These are phyloP conservation scores for Musca vetustissima DNA, from an alignment of 1,140 invertebrate species.

Conservation along the genomic window DNA sequence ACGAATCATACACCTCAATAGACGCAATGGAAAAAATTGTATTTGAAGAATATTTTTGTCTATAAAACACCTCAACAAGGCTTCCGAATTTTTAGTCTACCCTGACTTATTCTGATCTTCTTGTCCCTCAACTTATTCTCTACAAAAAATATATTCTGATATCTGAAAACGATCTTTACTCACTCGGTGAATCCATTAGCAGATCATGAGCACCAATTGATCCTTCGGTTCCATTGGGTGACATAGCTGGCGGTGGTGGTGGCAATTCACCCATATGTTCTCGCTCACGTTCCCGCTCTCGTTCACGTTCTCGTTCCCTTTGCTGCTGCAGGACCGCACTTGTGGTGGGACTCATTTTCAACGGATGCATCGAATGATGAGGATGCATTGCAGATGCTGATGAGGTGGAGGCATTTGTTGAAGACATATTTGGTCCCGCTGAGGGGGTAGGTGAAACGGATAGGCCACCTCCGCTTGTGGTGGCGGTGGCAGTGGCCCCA, in stretches of 20 bases:
- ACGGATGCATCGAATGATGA: slow-evolving; percentile 41
- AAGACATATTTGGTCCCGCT: slow-evolving; percentile 45
- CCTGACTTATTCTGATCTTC: too few relatives aligned
- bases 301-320: slow-evolving; percentile 39
- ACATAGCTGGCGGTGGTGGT: slow-evolving; percentile 47
- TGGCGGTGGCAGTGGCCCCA: slow-evolving; percentile 59
- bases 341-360: slow-evolving; percentile 43
- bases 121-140: neutral
- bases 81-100: too few relatives aligned
- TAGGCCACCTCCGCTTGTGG: too few relatives aligned
- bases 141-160: neutral
- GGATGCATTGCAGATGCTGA: slow-evolving; percentile 23
- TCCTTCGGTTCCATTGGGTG: slow-evolving; percentile 62
- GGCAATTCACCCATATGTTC: slow-evolving; percentile 34
- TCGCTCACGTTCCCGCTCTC: slow-evolving; percentile 28
- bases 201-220: slow-evolving; percentile 63
- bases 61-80: too few relatives aligned
- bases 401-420: neutral
- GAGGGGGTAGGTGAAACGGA: slow-evolving; percentile 58
- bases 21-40: too few relatives aligned
- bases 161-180: slow-evolving; percentile 58
- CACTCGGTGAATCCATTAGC: slow-evolving; percentile 79
- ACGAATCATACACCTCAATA: too few relatives aligned
- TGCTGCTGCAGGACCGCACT: slow-evolving; percentile 31
- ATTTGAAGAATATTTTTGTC: too few relatives aligned